These are phyloP conservation scores for Lepidochrysops patricia DNA, from an alignment of 2,888 invertebrate species.

Conservation along the genomic window DNA sequence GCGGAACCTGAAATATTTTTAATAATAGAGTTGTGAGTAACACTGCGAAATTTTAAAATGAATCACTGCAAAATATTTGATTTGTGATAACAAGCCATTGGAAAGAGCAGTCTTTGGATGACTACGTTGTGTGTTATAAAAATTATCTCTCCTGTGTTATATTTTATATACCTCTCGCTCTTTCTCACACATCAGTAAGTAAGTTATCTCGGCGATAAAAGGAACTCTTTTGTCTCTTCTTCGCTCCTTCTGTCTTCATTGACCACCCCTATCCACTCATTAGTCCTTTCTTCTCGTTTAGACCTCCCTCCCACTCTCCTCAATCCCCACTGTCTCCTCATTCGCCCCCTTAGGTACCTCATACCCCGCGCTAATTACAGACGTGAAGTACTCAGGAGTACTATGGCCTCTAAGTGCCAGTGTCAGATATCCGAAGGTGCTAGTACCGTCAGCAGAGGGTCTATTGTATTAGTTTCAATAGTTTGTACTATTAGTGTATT, in stretches of 20 bases:
- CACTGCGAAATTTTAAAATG: not conserved
- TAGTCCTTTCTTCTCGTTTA: too few relatives aligned
- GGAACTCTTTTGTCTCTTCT: too few relatives aligned
- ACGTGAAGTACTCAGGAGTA: not conserved
- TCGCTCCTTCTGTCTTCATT: too few relatives aligned
- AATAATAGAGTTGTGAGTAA: not conserved
- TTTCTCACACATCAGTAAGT: too few relatives aligned
- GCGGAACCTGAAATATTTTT: not conserved
- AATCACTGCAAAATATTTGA: not conserved
- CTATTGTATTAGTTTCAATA: not conserved
- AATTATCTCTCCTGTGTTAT: too few relatives aligned
- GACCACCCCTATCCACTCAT: too few relatives aligned
- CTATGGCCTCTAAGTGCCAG: constrained; percentile 52
- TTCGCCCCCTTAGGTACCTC: not conserved
- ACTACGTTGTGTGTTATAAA: too few relatives aligned
- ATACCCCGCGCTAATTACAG: not conserved
- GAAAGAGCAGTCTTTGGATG: too few relatives aligned
- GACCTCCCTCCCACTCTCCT: too few relatives aligned
- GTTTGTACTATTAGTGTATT: not conserved
- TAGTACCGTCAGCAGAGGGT: constrained; percentile 40
- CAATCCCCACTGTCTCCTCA: too few relatives aligned
- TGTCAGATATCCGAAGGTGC: constrained; percentile 66
- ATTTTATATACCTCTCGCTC: too few relatives aligned
- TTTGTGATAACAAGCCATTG: not conserved
- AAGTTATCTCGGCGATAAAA: too few relatives aligned